These are phyloP conservation scores for Tetropium fuscum DNA, from an alignment of 2,888 invertebrate species.

Conservation along the genomic window DNA sequence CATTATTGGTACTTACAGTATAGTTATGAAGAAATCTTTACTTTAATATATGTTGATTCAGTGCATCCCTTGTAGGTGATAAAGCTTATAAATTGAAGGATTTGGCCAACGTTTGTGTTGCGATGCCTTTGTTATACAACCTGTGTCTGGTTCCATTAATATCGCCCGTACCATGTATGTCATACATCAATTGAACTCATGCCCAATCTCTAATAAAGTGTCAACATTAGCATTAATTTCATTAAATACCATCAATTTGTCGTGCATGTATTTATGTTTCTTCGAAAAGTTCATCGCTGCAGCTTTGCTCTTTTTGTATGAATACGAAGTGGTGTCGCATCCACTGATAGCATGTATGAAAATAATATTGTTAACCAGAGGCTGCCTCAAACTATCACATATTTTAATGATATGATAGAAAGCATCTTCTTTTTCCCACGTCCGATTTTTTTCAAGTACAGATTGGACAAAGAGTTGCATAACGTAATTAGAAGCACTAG, in stretches of 20 bases:
- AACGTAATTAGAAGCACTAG: constrained; percentile 2
- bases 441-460: not conserved
- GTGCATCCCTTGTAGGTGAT: too few species aligned
- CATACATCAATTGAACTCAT: constrained; percentile 9
- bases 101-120: too few species aligned
- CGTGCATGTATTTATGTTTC: constrained; percentile 6
- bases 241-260: constrained; percentile 8
- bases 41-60: too few species aligned
- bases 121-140: too few species aligned
- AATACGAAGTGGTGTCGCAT: constrained; percentile 6
- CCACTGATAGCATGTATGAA: constrained; percentile 9
- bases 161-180: not conserved
- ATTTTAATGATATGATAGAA: not conserved
- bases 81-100: too few species aligned
- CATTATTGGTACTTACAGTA: too few species aligned
- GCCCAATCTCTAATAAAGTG: not conserved
- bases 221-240: not conserved
- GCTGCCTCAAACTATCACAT: constrained; percentile 6
- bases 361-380: constrained; percentile 5
- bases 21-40: too few species aligned
- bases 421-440: constrained; percentile 2
- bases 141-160: too few species aligned
- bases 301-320: not conserved
- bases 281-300: not conserved
- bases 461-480: not conserved